Conservation (phyloP, 1,140 invertebrate genomes). For the Trichonephila clavipes region DNA sequence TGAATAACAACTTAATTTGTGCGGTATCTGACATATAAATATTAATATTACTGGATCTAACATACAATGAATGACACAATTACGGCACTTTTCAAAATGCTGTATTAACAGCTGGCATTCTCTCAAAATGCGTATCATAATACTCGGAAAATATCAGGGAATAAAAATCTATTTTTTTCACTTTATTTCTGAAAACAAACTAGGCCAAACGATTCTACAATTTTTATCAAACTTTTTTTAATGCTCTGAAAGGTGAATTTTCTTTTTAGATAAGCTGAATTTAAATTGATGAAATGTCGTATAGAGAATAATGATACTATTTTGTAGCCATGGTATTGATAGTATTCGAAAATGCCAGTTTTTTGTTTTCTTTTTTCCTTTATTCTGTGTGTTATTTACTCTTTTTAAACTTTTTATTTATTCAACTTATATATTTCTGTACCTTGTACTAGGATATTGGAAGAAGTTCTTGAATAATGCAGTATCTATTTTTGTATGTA, state of each 20-base stretch:
- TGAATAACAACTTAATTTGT: no score
- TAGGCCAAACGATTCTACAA: neutral
- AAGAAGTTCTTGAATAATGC: constrained; percentile 8
- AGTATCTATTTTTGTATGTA: neutral
- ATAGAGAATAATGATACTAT: neutral
- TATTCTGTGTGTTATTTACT: neutral
- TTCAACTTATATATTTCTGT: neutral
- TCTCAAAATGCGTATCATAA: no score
- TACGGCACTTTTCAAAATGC: no score
- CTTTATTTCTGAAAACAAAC: neutral
- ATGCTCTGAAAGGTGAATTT: neutral
- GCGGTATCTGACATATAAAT: no score
- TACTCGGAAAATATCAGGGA: no score
- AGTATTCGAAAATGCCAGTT: neutral
- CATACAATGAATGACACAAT: no score
- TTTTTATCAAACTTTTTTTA: neutral
- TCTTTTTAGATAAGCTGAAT: neutral
- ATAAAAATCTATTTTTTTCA: neutral
- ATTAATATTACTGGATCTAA: no score
- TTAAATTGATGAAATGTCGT: neutral
- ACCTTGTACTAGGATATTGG: neutral
- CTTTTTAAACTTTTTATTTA: neutral
- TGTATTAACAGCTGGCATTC: no score
- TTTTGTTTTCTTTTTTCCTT: neutral
- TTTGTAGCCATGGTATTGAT: neutral